Percentiles rank a stretch among this genome's conserved stretches.
These are phyloP conservation scores for Lepidocyrtinus sp. DNA, from an alignment of 2,888 invertebrate genomes.

Conservation along the genomic window DNA sequence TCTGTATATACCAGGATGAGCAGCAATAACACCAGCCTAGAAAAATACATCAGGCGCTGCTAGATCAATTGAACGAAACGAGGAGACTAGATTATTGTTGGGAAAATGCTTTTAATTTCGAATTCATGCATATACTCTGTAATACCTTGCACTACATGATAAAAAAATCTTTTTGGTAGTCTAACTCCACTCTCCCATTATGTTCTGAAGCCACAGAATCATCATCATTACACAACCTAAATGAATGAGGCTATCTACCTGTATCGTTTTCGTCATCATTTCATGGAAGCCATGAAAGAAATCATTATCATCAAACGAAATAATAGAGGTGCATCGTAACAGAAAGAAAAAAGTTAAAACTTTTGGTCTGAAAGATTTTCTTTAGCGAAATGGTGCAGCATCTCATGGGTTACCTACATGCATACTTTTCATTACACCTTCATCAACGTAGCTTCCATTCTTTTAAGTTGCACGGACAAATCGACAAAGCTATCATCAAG, in stretches of 20 bases:
- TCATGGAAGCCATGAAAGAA: slow-evolving; percentile 18
- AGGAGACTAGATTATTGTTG: background rate
- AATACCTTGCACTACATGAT: background rate
- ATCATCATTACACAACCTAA: background rate
- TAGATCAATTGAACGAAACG: slow-evolving; percentile 10
- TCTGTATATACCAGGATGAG: background rate
- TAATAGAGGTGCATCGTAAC: slow-evolving; percentile 12
- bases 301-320: slow-evolving; percentile 8
- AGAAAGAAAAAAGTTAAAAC: slow-evolving; percentile 15
- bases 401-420: background rate
- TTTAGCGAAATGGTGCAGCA: background rate
- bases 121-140: slow-evolving; percentile 15
- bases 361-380: background rate
- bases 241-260: slow-evolving; percentile 18
- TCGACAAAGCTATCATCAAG: slow-evolving; percentile 62
- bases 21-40: background rate
- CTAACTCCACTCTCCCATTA: slow-evolving; percentile 6
- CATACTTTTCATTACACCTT: slow-evolving; percentile 25
- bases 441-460: slow-evolving; percentile 40
- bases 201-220: slow-evolving; percentile 12
- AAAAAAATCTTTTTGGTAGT: background rate
- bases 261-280: slow-evolving; percentile 18
- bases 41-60: background rate
- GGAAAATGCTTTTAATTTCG: slow-evolving; percentile 12
- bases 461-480: slow-evolving; percentile 54